Evolutionary conservation across 2,113 vertebrate genomes (phyloP).

Genomic region (Myxocyprinus asiaticus): DNA sequence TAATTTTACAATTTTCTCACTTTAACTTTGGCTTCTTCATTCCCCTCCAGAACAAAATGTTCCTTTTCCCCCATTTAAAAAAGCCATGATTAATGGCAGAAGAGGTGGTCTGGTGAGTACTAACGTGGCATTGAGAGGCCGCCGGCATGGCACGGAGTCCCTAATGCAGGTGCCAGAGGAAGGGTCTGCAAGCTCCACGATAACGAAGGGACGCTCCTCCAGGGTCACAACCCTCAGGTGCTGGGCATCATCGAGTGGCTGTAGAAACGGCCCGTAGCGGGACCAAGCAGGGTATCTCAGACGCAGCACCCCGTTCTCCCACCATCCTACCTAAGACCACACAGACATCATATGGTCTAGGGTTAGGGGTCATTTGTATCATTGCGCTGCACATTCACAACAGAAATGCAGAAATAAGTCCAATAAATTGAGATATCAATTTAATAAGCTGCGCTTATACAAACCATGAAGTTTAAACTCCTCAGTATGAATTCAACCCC

Average conservation of each 20-base stretch:
- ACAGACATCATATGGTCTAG: neutral
- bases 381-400: too few relatives aligned
- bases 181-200: conserved; percentile 88
- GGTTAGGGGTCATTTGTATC: neutral
- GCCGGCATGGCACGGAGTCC: conserved; percentile 90
- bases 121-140: conserved; percentile 87
- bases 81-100: neutral
- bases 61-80: neutral
- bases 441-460: too few relatives aligned
- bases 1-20: too few relatives aligned
- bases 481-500: neutral
- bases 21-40: too few relatives aligned
- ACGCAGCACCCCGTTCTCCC: conserved; percentile 86
- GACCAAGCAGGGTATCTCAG: conserved; percentile 89
- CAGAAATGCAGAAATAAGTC: neutral
- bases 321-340: conserved; percentile 87
- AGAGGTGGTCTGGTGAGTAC: conserved; percentile 14
- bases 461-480: too few relatives aligned
- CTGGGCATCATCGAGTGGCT: conserved; percentile 87
- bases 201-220: conserved; percentile 93
- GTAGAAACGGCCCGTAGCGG: conserved; percentile 88
- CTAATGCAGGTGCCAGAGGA: conserved; percentile 92
- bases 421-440: neutral
- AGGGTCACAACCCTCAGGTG: conserved; percentile 91
- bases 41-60: neutral